phyloP scores from a whole-genome alignment of 2,888 invertebrate genomes.

The Mimas tiliae region DNA sequence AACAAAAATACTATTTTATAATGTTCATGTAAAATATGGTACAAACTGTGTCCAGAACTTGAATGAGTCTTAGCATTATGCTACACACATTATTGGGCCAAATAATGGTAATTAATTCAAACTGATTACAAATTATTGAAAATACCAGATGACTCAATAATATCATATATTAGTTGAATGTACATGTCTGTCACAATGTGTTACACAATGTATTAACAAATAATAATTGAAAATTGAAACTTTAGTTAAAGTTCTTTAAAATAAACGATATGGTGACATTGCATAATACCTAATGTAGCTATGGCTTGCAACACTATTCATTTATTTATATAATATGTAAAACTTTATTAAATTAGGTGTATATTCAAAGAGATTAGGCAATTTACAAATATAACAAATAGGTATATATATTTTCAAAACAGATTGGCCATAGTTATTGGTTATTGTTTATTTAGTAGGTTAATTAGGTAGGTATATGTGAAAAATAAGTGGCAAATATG shows the following conservation, averaged over 20 bases:
- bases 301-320: neutral
- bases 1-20: too few species aligned
- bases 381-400: too few species aligned
- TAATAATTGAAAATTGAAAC: neutral
- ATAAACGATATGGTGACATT: neutral
- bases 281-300: neutral
- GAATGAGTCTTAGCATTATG: neutral
- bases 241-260: neutral
- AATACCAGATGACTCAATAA: constrained; percentile 16
- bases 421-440: neutral
- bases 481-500: too few species aligned
- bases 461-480: too few species aligned
- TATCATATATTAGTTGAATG: constrained; percentile 4
- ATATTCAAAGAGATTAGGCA: too few species aligned
- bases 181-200: neutral
- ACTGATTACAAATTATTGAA: constrained; percentile 7
- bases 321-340: neutral
- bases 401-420: neutral
- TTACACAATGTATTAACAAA: constrained; percentile 5
- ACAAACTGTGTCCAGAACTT: neutral
- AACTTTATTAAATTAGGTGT: too few species aligned
- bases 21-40: neutral
- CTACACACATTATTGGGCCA: neutral
- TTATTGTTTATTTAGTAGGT: too few species aligned
- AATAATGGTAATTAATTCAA: constrained; percentile 19